Evolutionary conservation across 2,888 invertebrate species (phyloP), one percentile per base, ranked within the genome.

Genomic region (Monochamus alternatus): DNA sequence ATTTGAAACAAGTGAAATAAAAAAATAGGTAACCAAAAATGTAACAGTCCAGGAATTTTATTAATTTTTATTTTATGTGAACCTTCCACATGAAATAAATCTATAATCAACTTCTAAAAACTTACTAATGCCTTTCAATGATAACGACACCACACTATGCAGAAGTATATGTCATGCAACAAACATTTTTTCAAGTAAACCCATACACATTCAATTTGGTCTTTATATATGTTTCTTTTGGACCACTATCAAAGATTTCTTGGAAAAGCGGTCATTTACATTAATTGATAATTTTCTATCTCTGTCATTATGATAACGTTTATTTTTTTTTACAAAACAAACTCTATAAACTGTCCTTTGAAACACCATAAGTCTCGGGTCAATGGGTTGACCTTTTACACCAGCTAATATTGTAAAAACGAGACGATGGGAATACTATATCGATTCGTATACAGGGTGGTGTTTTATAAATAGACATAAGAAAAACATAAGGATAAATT

Each of bases 161-260:
- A 47, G 12, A 47, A 47, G 9, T 0, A 22, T 14, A 55, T 22
- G 55, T 55, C 55, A 55, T 14, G 55, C 55, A 55, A 55, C 51
- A n/a, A 10, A 55, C 55, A 55, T 55, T 55, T 55, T 55, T 55
- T n/a, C 14, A 14, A 55, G 55, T 55, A 55, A 55, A 55, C 55
- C 7, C 14, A 55, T 14, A 5, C 5, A 14, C 14, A n/a, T 55
- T 1, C 0, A n/a, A 55, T 55, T 55, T 55, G 55, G 22, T 5
- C 55, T 55, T 55, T 55, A 55, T 55, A 55, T 55, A 55, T 9
- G 12, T 47, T 47, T 10, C 10, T 10, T 8, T 3, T 47, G 47
- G 9, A 47, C 47, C 47, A 47, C 3, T 47, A 47, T 47, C 47
- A 10, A 47, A 47, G 47, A 47, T 8, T 47, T 47, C 47, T 12